phyloP scores from a whole-genome alignment of 1,140 invertebrate genomes.

The Drosophila pandora region DNA sequence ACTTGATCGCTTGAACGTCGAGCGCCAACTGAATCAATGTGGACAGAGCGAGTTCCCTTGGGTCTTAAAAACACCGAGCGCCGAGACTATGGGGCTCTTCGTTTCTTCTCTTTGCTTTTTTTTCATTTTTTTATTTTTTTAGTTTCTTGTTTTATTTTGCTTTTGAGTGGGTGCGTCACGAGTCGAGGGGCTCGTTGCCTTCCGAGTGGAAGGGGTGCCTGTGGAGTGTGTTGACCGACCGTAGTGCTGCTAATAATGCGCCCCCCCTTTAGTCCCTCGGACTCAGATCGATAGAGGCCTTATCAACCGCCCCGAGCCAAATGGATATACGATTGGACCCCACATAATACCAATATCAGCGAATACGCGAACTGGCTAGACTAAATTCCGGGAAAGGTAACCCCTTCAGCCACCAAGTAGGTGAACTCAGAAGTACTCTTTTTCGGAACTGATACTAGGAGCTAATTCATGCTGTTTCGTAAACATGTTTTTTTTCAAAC shows the following conservation, averaged over 20 bases:
- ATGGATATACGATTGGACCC: constrained; percentile 32
- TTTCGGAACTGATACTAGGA: background rate
- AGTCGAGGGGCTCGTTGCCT: constrained; percentile 44
- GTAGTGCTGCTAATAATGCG: constrained; percentile 7
- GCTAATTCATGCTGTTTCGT: background rate
- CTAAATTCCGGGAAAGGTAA: constrained; percentile 12
- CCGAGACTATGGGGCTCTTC: constrained; percentile 5
- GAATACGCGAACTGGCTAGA: constrained; percentile 9
- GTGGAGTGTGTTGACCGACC: constrained; percentile 48
- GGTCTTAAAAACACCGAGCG: constrained; percentile 53
- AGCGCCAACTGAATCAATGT: constrained; percentile 66
- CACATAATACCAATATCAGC: constrained; percentile 14
- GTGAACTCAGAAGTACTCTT: background rate
- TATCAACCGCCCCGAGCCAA: constrained; percentile 22
- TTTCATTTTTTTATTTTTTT: background rate
- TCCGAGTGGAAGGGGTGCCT: constrained; percentile 22
- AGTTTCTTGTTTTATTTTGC: constrained; percentile 1
- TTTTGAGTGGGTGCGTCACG: constrained; percentile 40
- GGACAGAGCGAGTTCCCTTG: constrained; percentile 58
- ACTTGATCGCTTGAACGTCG: constrained; percentile 71
- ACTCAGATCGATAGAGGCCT: constrained; percentile 28
- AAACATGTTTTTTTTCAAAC: background rate
- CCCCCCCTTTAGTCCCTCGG: constrained; percentile 1
- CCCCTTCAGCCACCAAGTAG: background rate
- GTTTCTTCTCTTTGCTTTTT: background rate